Conservation (phyloP, 2,888 invertebrate species). For the Tortrix viridana region DNA sequence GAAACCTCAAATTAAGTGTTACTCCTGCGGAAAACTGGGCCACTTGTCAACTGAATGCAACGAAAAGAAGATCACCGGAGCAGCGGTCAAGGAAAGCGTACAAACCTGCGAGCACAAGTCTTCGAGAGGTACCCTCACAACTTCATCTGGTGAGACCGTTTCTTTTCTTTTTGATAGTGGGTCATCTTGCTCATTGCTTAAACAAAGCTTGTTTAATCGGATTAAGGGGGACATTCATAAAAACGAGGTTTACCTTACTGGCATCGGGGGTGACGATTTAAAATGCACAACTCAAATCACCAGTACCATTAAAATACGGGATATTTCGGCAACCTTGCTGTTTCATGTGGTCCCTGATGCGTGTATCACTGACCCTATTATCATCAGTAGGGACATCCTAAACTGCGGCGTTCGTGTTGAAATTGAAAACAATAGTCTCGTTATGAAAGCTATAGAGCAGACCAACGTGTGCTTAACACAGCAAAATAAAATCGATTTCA, state of each 20-base stretch:
- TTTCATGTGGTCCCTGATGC: not conserved
- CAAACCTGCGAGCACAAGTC: slow-evolving; percentile 14
- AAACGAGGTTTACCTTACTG: slow-evolving; percentile 3
- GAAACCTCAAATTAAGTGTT: slow-evolving; percentile 24
- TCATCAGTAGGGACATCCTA: slow-evolving; percentile 2
- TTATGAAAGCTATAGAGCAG: not conserved
- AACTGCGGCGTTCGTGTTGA: not conserved
- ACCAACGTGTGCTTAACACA: not conserved
- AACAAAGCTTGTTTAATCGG: not conserved
- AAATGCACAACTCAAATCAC: slow-evolving; percentile 3
- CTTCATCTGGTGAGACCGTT: slow-evolving; percentile 42
- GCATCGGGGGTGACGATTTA: slow-evolving; percentile 13
- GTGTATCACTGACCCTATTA: slow-evolving; percentile 1
- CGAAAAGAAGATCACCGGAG: slow-evolving; percentile 20
- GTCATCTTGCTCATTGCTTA: slow-evolving; percentile 12
- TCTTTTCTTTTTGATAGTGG: slow-evolving; percentile 43
- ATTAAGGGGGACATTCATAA: slow-evolving; percentile 10
- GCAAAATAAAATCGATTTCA: not conserved
- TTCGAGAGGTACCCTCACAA: slow-evolving; percentile 33
- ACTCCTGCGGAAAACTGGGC: slow-evolving; percentile 34
- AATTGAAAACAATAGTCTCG: not conserved
- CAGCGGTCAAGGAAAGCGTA: slow-evolving; percentile 15
- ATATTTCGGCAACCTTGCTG: not conserved
- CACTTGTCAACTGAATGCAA: slow-evolving; percentile 35
- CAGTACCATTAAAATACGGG: not conserved